Conservation (phyloP, 2,888 invertebrate species). For the Drosophila leonis region DNA sequence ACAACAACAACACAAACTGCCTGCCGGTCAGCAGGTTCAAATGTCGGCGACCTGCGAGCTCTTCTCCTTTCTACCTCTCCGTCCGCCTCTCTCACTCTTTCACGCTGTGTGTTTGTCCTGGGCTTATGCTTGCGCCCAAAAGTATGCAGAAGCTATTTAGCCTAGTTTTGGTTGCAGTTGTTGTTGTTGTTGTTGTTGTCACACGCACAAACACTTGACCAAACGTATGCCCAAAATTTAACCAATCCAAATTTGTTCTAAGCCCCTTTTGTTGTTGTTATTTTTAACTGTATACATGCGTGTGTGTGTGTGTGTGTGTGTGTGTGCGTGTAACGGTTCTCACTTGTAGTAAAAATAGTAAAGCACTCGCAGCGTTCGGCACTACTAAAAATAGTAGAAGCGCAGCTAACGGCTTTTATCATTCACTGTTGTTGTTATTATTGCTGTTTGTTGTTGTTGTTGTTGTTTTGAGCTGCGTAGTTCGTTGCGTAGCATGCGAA, state of each 20-base stretch:
- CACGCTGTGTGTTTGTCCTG: conserved; percentile 12
- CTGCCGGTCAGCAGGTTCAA: conserved; percentile 70
- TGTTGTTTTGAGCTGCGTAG: conserved; percentile 37
- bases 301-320: conserved; percentile 19
- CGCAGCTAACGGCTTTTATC: conserved; percentile 52
- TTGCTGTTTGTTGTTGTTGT: conserved; percentile 30
- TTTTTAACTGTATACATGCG: conserved; percentile 12
- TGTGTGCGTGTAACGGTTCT: conserved; percentile 10
- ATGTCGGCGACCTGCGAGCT: conserved; percentile 75
- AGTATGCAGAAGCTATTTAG: conserved; percentile 72
- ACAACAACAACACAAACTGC: conserved; percentile 27
- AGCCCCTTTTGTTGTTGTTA: conserved; percentile 1
- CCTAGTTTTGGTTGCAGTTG: conserved; percentile 60
- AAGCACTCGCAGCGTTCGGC: conserved; percentile 59
- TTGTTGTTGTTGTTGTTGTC: conserved; percentile 20
- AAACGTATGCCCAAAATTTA: conserved; percentile 10
- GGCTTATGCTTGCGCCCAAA: conserved; percentile 57
- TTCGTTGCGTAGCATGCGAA: conserved; percentile 51
- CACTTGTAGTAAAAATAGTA: conserved; percentile 67
- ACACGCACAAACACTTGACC: conserved; percentile 12
- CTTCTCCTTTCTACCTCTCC: not conserved
- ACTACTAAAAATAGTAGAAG: conserved; percentile 69
- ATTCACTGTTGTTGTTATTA: conserved; percentile 36
- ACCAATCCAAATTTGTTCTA: conserved; percentile 1
- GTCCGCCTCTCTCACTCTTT: conserved; percentile 4